Evolutionary conservation across 2,113 vertebrate genomes (phyloP).

Genomic region (Nanger granti): DNA sequence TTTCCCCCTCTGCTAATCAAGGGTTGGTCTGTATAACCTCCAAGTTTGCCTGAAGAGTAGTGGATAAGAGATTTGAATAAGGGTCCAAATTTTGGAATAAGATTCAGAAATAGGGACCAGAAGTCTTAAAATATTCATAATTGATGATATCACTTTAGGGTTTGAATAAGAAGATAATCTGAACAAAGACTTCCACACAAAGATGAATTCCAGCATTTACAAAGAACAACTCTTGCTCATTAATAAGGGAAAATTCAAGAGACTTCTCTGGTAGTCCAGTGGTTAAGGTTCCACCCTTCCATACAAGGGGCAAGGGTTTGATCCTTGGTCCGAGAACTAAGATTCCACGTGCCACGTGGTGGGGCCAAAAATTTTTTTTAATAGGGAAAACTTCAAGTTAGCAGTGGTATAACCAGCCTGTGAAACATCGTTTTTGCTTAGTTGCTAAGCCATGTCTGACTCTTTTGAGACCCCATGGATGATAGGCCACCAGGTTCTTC

Average conservation of each 20-base stretch:
- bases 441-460: background rate
- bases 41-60: background rate
- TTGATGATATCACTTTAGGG: background rate
- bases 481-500: background rate
- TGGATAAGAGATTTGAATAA: background rate
- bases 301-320: background rate
- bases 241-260: background rate
- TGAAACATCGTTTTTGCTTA: background rate
- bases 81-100: background rate
- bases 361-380: background rate
- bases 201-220: background rate
- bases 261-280: background rate
- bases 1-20: background rate
- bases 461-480: background rate
- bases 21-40: background rate
- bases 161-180: background rate
- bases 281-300: background rate
- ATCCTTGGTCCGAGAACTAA: background rate
- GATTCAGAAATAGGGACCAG: background rate
- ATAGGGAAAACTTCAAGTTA: background rate
- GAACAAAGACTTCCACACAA: background rate
- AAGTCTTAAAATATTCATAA: background rate
- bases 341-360: background rate
- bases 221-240: background rate
- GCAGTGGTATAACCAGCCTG: background rate